Percentiles rank a stretch among this genome's conserved stretches.
These are phyloP conservation scores for Pteronura brasiliensis DNA, from an alignment of 2,113 vertebrate species.

Conservation along the genomic window DNA sequence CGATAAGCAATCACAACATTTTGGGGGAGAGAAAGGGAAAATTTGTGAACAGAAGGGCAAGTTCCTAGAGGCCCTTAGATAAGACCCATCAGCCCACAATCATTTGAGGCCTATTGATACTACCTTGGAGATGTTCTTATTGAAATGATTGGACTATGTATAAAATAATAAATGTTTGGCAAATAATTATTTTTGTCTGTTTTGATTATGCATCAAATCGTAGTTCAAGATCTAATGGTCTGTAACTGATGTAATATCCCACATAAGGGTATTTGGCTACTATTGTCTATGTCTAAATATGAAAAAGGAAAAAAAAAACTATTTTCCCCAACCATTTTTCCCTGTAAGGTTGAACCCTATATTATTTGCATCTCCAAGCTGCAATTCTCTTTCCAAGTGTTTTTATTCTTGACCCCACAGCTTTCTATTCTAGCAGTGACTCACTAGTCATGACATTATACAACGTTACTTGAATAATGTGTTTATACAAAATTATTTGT, in stretches of 20 bases:
- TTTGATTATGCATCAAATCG: slow-evolving; percentile 24
- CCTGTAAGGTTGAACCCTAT: not conserved
- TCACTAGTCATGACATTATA: not conserved
- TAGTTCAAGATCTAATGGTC: slow-evolving; percentile 7
- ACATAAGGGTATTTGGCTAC: not conserved
- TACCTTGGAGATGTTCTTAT: slow-evolving; percentile 60
- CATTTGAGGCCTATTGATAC: slow-evolving; percentile 35
- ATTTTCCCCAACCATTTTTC: not conserved
- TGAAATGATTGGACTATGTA: slow-evolving; percentile 50
- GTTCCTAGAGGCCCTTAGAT: not conserved
- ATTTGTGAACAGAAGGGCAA: slow-evolving; percentile 1
- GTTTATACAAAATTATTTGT: not conserved
- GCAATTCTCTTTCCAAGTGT: not conserved
- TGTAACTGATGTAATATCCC: not conserved
- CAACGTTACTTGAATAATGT: not conserved
- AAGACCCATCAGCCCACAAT: slow-evolving; percentile 31
- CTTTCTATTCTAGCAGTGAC: not conserved
- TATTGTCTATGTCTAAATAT: slow-evolving; percentile 1
- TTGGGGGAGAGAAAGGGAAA: not conserved
- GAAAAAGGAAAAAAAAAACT: not conserved
- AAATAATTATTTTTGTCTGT: slow-evolving; percentile 60
- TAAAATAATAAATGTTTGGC: slow-evolving; percentile 72
- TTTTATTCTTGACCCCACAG: not conserved
- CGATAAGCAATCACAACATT: not conserved
- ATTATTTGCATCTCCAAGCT: not conserved